Conservation (phyloP, 2,797 vertebrate species). For the Aeoliscus strigatus region DNA sequence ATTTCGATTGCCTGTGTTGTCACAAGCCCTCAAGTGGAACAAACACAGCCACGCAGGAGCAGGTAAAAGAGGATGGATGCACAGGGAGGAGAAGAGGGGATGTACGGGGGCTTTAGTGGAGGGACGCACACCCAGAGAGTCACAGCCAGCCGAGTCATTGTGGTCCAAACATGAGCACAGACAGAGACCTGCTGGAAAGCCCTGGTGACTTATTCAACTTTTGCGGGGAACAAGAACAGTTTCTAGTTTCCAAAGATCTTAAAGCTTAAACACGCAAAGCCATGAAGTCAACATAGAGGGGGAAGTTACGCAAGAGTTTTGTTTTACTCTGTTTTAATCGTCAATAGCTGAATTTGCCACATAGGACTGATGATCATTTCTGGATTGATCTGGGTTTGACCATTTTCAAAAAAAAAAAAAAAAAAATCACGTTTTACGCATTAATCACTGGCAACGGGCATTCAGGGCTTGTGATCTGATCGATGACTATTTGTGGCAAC, state of each 20-base stretch:
- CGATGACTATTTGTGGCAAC: no score
- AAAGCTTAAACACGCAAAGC: no score
- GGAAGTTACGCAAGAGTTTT: no score
- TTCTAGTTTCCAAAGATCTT: background rate
- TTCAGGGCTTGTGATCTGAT: no score
- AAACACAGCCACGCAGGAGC: conserved; percentile 40
- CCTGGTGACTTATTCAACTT: background rate
- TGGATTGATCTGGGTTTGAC: no score
- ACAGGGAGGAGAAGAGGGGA: conserved; percentile 9
- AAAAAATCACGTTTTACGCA: no score
- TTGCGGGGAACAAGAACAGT: background rate
- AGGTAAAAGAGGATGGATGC: conserved; percentile 32
- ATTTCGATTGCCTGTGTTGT: conserved; percentile 40
- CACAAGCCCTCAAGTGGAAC: conserved; percentile 41
- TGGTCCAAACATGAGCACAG: background rate
- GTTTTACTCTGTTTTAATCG: no score
- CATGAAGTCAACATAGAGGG: no score
- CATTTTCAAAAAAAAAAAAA: no score
- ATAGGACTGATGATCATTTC: no score
- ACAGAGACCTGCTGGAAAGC: background rate
- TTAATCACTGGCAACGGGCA: no score
- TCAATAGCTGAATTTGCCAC: no score
- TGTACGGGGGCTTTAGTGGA: conserved; percentile 28
- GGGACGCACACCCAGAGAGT: conserved; percentile 1
- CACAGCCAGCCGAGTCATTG: conserved; percentile 5